phyloP scores from a whole-genome alignment of 2,113 vertebrate species.

The Xenopus borealis region DNA sequence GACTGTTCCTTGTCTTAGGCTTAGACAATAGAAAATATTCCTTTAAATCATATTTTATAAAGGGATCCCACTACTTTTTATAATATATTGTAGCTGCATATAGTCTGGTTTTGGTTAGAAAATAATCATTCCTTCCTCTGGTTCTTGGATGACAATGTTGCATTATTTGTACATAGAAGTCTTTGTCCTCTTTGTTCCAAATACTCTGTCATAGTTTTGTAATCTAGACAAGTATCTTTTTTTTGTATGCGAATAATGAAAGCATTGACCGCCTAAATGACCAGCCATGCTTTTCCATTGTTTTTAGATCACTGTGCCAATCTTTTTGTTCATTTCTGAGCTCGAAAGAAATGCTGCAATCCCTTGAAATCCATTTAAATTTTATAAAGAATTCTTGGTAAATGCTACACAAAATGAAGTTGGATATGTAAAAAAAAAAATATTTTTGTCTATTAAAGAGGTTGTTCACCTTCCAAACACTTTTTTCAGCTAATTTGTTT shows the following conservation, averaged over 20 bases:
- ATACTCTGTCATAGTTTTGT: conserved; percentile 15
- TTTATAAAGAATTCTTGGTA: no score
- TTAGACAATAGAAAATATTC: no score
- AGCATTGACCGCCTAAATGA: conserved; percentile 12
- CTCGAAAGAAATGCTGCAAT: not conserved
- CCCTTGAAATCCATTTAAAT: no score
- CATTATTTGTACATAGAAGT: conserved; percentile 22
- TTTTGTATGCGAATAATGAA: conserved; percentile 23
- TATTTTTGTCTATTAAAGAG: no score
- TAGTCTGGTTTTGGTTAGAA: not conserved
- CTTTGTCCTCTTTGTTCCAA: conserved; percentile 26
- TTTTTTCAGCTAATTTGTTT: no score
- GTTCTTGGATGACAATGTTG: conserved; percentile 23
- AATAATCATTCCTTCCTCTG: not conserved
- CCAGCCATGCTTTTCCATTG: not conserved
- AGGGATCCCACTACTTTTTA: not conserved
- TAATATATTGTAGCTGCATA: not conserved
- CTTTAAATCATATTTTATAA: no score
- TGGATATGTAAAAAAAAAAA: no score
- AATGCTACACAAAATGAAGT: no score
- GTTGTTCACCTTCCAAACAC: no score
- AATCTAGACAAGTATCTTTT: conserved; percentile 30
- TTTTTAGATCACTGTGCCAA: not conserved
- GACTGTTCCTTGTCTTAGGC: no score
- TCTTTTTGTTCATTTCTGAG: not conserved